A percentile compares a stretch with the other conserved stretches of the same genome.
Evolutionary conservation across 2,888 invertebrate genomes (phyloP).

Genomic region (Pachydiplax longipennis): DNA sequence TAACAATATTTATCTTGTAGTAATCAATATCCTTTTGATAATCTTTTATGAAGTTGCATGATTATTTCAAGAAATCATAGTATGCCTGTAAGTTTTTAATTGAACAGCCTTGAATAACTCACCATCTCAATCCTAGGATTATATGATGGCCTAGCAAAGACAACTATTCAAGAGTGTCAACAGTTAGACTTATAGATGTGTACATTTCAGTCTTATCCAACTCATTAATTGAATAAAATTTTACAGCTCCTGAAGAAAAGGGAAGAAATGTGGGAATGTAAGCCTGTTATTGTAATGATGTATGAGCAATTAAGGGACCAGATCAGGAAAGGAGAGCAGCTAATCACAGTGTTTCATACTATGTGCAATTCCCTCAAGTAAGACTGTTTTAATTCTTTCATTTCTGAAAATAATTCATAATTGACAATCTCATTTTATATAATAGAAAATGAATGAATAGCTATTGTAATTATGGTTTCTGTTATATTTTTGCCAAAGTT

Average conservation of each 20-base stretch:
- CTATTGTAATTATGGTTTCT: background rate
- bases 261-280: constrained; percentile 81
- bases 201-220: too few species aligned
- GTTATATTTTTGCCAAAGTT: too few species aligned
- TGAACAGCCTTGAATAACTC: too few species aligned
- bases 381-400: constrained; percentile 48
- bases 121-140: too few species aligned
- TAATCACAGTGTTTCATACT: constrained; percentile 65
- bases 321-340: constrained; percentile 73
- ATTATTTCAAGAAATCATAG: too few species aligned
- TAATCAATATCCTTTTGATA: too few species aligned
- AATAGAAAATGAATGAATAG: background rate
- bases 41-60: too few species aligned
- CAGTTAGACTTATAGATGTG: too few species aligned
- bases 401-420: background rate
- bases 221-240: background rate
- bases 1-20: too few species aligned
- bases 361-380: constrained; percentile 69
- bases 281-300: constrained; percentile 79
- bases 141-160: too few species aligned
- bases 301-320: constrained; percentile 83
- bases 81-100: too few species aligned
- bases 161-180: too few species aligned
- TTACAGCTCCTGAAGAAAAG: constrained; percentile 79
- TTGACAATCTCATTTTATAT: background rate